These are phyloP conservation scores for Solea senegalensis DNA, from an alignment of 2,113 vertebrate species.

Conservation along the genomic window DNA sequence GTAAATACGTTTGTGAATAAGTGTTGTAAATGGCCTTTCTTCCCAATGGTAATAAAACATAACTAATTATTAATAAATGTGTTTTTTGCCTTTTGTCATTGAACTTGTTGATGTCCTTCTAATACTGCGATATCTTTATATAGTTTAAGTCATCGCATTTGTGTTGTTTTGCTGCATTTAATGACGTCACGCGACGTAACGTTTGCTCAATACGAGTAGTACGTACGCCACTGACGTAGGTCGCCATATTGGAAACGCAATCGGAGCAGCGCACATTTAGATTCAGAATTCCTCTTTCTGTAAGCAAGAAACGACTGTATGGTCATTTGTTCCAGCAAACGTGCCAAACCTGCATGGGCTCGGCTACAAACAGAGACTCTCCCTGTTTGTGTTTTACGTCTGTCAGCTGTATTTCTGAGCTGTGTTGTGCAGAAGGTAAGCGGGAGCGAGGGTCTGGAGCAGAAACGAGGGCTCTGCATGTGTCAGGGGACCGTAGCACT, in stretches of 20 bases:
- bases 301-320: constrained; percentile 1
- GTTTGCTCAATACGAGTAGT: constrained; percentile 9
- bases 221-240: constrained; percentile 55
- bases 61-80: constrained; percentile 77
- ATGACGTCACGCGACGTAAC: constrained; percentile 3
- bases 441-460: not conserved
- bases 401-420: not conserved
- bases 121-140: not conserved
- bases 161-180: not conserved
- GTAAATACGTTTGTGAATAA: constrained; percentile 71
- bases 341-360: not conserved
- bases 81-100: constrained; percentile 44
- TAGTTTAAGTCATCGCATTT: no score
- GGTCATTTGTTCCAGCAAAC: constrained; percentile 29
- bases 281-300: constrained; percentile 29
- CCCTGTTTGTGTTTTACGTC: not conserved
- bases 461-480: not conserved
- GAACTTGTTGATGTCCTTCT: constrained; percentile 5
- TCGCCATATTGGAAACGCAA: not conserved
- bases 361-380: not conserved
- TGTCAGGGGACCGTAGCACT: constrained; percentile 18
- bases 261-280: not conserved
- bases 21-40: constrained; percentile 77
- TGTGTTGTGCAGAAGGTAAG: constrained; percentile 54
- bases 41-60: constrained; percentile 63